Base-by-base conservation (phyloP, 2,797 vertebrate species). In the Phoxinus dragarum region DNA sequence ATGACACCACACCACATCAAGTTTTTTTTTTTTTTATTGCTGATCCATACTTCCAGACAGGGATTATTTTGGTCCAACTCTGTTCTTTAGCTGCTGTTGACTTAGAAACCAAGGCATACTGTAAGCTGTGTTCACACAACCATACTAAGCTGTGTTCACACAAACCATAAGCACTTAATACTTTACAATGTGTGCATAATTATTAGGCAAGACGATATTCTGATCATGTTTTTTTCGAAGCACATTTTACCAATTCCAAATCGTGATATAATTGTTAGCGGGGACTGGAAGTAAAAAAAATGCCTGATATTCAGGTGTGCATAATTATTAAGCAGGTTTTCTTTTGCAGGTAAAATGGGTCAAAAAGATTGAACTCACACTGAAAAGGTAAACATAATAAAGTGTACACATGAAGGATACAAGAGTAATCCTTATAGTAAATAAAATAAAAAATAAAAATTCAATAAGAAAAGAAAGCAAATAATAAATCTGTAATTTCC, bases 121-220 rank as follows among this genome's bases (percentile, higher is more conserved):
- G 23, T 59, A 86, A 88, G 47, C 47, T n/a, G 5, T 90, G 47
- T 47, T 88, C 91, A 92, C 88, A 88, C 76, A 34, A 81, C 86
- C 88, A 78, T 68, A 74, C 47, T 14, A 49, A 47, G 44, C 4
- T 27, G 27, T 27, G 27, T 27, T 88, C 91, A 92, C 88, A 89
- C 76, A 31, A 74, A 82, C 86, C 87, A 77, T 67, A 73, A 88
- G 89, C 88, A 84, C 73, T 93, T 91, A 91, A 91, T 90, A 91
- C 89, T 82, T 61, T 71, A 5, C 56, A 59, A 10, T n/a, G 27
- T 6, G 27, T 64, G 27, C 27, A 31, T 64, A 3, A 31, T 64
- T 16, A 31, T 16, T 6, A 64, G 59, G n/a, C 27, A 27, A 31
- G 5, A 6, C 21, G 11, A 61, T 61, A 27, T 27, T 14, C n/a